Evolutionary conservation across 1,140 invertebrate species (phyloP).

Genomic region (Drosophila quadrilineata): DNA sequence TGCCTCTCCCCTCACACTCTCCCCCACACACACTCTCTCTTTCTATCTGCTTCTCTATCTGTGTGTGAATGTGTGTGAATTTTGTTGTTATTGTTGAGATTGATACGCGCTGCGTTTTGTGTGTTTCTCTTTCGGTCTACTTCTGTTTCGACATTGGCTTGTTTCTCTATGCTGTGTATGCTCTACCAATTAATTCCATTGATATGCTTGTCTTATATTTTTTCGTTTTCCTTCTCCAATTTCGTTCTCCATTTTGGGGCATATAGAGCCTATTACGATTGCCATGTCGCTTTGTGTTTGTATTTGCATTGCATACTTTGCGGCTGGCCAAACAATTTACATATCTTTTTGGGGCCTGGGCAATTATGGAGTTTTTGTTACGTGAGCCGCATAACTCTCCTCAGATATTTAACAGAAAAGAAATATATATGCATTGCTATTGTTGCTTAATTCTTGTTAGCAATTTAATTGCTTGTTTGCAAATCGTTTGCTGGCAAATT

Average conservation of each 20-base stretch:
- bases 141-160: background rate
- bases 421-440: no score
- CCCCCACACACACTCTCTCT: no score
- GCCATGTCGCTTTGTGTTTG: constrained; percentile 21
- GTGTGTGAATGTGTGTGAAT: constrained; percentile 25
- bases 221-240: constrained; percentile 10
- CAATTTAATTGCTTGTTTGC: no score
- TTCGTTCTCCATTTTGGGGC: no score
- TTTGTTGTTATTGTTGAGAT: constrained; percentile 54
- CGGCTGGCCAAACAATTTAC: constrained; percentile 62
- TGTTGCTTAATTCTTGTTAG: no score
- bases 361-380: constrained; percentile 62
- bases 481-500: no score
- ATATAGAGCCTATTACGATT: no score
- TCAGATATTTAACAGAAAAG: no score
- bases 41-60: constrained; percentile 13
- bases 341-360: constrained; percentile 67
- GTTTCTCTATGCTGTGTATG: constrained; percentile 25
- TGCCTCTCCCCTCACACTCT: constrained; percentile 19
- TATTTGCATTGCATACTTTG: constrained; percentile 67
- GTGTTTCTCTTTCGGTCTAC: constrained; percentile 22
- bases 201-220: constrained; percentile 67
- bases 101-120: constrained; percentile 61
- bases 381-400: constrained; percentile 65
- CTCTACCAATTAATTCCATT: constrained; percentile 75